Conservation (phyloP, 2,113 vertebrate genomes). For the Ptyas mucosa region DNA sequence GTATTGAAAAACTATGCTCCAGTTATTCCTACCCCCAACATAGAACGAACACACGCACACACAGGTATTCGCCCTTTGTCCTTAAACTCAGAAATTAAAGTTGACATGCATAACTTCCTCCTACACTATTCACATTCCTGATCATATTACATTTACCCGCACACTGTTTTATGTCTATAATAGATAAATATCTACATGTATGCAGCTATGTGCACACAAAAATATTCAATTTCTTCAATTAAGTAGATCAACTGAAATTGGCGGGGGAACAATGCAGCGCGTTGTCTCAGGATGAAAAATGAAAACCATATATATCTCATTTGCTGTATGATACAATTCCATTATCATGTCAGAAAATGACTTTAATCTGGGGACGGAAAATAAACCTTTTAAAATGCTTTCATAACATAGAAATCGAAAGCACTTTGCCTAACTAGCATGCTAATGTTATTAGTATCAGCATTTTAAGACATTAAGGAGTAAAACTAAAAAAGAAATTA, state of each 20-base stretch:
- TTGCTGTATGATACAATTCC: neutral
- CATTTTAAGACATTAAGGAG: neutral
- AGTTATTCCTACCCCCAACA: conserved; percentile 45
- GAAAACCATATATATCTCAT: neutral
- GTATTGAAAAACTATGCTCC: conserved; percentile 34
- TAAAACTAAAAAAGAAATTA: neutral
- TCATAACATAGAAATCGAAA: neutral
- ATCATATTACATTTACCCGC: neutral
- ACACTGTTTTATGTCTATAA: neutral
- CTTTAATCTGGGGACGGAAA: neutral
- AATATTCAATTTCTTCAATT: neutral
- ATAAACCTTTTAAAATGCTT: neutral
- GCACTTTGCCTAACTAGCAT: neutral
- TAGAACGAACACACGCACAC: neutral
- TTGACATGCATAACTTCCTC: neutral
- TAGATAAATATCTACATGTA: neutral
- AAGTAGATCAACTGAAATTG: neutral
- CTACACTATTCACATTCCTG: neutral
- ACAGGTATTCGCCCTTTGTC: neutral
- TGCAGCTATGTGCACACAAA: neutral
- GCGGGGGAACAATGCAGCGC: rapidly evolving
- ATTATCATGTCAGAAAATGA: neutral
- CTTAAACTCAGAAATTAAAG: conserved; percentile 11
- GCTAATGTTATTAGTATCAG: neutral
- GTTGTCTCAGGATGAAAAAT: neutral